phyloP scores from a whole-genome alignment of 2,888 invertebrate genomes.

The Sarcophaga variegata region DNA sequence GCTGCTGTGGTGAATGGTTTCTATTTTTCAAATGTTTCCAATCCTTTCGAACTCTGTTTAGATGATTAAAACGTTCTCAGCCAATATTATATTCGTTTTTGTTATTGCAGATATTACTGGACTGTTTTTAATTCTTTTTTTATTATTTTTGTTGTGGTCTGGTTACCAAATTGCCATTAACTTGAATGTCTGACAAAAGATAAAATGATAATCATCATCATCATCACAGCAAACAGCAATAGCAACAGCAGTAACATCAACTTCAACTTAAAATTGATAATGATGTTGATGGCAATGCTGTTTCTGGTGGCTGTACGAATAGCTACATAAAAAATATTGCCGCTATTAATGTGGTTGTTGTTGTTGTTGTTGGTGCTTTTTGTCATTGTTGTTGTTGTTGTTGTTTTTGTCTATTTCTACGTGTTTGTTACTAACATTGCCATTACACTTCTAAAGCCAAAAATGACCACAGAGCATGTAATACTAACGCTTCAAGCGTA shows the following conservation, averaged over 20 bases:
- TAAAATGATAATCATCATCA: background rate
- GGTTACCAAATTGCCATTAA: conserved; percentile 9
- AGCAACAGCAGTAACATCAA: too few species aligned
- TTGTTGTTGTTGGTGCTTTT: conserved; percentile 4
- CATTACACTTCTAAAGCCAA: conserved; percentile 47
- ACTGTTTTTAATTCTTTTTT: background rate
- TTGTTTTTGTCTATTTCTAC: conserved; percentile 27
- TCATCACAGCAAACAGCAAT: too few species aligned
- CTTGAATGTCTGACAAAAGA: conserved; percentile 30
- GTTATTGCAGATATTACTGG: background rate
- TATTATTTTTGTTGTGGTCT: conserved; percentile 23
- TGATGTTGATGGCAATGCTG: conserved; percentile 13
- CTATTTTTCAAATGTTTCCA: background rate
- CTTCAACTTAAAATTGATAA: background rate
- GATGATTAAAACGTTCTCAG: conserved; percentile 1
- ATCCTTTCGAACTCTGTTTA: conserved; percentile 18
- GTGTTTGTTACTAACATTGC: conserved; percentile 34
- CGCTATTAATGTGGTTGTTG: conserved; percentile 40
- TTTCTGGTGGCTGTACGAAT: background rate
- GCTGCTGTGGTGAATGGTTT: too few species aligned
- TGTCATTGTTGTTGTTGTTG: conserved; percentile 26
- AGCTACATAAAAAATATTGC: conserved; percentile 32
- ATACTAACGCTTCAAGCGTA: conserved; percentile 67
- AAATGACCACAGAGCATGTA: conserved; percentile 68
- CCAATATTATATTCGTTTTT: background rate